Conservation (phyloP, 2,113 vertebrate species). For the Emydura subglobosa region DNA sequence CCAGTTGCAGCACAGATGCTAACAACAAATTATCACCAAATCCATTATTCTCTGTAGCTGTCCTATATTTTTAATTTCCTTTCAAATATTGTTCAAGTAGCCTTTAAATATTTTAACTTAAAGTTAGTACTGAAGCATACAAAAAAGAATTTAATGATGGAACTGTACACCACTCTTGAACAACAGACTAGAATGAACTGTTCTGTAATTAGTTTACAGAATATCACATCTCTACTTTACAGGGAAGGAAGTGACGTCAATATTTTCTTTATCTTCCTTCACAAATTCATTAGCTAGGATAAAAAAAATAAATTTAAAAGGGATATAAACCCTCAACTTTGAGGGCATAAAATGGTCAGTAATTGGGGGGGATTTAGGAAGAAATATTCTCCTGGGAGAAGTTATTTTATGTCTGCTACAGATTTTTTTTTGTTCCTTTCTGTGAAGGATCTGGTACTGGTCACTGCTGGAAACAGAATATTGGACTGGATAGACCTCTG, state of each 20-base stretch:
- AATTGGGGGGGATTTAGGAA: neutral
- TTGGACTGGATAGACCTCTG: neutral
- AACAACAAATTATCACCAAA: neutral
- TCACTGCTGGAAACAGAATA: neutral
- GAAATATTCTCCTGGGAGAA: neutral
- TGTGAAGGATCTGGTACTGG: neutral
- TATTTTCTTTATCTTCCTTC: neutral
- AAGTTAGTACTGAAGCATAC: neutral
- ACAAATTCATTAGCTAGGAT: neutral
- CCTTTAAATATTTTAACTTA: neutral
- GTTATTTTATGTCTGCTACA: neutral
- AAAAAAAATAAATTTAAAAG: neutral
- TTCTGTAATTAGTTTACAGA: neutral
- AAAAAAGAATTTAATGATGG: neutral
- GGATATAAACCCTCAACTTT: neutral
- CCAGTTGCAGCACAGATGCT: neutral
- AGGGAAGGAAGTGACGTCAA: neutral
- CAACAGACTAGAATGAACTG: neutral
- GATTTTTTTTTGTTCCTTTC: neutral
- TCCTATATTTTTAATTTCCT: neutral
- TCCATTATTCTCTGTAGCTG: neutral
- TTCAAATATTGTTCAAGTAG: neutral
- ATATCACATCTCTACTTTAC: neutral
- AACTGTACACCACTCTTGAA: neutral
- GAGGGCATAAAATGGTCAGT: neutral